phyloP scores from a whole-genome alignment of 30 jellyfish, hydroid and myxozoan species.

The Euphysa ruthae region DNA sequence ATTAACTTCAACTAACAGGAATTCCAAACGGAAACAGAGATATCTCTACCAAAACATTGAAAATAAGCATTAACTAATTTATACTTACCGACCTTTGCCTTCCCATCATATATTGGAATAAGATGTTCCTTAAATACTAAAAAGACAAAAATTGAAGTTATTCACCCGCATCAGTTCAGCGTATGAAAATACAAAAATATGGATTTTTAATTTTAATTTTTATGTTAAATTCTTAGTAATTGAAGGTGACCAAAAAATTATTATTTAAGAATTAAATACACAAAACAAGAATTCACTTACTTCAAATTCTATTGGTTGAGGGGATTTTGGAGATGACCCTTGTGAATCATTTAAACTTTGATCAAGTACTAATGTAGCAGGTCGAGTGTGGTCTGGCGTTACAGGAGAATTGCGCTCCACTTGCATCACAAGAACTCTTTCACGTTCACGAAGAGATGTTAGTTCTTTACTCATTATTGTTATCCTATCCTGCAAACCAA shows the following conservation, averaged over 20 bases:
- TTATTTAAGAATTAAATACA: neutral
- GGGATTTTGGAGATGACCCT: constrained; percentile 66
- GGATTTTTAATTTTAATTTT: no score
- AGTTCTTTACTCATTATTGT: constrained; percentile 45
- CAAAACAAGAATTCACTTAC: constrained; percentile 15
- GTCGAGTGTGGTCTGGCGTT: constrained; percentile 46
- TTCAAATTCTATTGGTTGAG: constrained; percentile 87
- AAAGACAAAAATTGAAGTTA: no score
- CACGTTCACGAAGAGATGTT: constrained; percentile 62
- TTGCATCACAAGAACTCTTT: constrained; percentile 41
- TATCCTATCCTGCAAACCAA: constrained; percentile 43
- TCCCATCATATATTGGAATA: constrained; percentile 87
- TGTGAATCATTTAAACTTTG: constrained; percentile 37
- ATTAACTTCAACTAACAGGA: no score
- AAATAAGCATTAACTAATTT: neutral
- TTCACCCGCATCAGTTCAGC: no score
- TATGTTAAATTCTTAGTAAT: no score
- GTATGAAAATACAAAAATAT: no score
- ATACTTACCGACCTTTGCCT: constrained; percentile 64
- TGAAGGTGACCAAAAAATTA: neutral
- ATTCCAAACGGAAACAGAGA: no score
- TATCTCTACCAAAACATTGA: no score
- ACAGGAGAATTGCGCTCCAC: constrained; percentile 59
- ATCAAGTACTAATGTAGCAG: constrained; percentile 50
- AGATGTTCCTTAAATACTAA: constrained; percentile 77